A percentile compares a stretch with the other conserved stretches of the same genome.
Evolutionary conservation across 2,888 invertebrate genomes (phyloP).

Genomic region (Sesamia inferens): DNA sequence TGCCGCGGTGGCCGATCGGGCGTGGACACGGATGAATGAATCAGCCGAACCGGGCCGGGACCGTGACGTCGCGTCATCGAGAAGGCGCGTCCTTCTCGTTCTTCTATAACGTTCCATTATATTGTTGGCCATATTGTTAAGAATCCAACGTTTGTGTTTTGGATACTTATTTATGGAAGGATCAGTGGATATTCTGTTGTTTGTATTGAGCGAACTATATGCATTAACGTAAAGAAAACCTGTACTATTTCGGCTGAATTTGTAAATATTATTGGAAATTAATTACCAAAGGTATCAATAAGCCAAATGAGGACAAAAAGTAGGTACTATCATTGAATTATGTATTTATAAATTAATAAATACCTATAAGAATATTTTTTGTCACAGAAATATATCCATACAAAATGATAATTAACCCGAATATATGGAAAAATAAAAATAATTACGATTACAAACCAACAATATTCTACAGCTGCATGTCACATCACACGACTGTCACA

Average conservation of each 20-base stretch:
- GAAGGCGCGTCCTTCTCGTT: slow-evolving; percentile 77
- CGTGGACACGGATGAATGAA: slow-evolving; percentile 77
- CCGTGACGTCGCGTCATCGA: slow-evolving; percentile 78
- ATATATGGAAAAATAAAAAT: background rate
- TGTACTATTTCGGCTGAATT: background rate
- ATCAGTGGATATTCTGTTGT: background rate
- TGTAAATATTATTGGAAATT: background rate
- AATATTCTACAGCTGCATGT: background rate
- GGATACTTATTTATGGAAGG: background rate
- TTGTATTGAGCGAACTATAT: background rate
- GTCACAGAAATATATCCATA: too few relatives aligned
- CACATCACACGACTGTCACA: background rate
- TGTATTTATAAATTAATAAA: background rate
- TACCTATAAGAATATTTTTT: slow-evolving; percentile 3
- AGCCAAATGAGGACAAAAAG: background rate
- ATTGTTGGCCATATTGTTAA: slow-evolving; percentile 57
- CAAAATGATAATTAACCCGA: background rate
- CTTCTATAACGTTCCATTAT: slow-evolving; percentile 69
- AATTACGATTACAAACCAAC: background rate
- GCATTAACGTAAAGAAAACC: background rate
- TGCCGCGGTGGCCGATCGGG: slow-evolving; percentile 47
- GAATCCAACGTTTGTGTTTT: slow-evolving; percentile 35
- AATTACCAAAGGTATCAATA: background rate
- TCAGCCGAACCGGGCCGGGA: slow-evolving; percentile 76
- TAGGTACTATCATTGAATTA: slow-evolving; percentile 4